These are phyloP conservation scores for Xyliphius kryptos DNA, from an alignment of 2,113 vertebrate genomes.

Conservation along the genomic window DNA sequence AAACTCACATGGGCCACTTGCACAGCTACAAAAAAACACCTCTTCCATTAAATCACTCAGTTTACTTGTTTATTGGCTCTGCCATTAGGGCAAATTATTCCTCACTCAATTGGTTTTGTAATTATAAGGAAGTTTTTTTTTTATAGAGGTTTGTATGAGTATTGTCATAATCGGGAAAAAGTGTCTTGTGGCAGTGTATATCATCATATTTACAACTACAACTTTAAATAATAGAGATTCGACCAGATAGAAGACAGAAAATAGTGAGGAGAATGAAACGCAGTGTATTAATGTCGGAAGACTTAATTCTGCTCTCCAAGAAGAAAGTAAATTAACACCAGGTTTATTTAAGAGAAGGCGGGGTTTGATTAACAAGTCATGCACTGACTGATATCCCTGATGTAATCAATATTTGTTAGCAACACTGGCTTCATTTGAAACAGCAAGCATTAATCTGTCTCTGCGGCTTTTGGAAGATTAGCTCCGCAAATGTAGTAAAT, in stretches of 20 bases:
- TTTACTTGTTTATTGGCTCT: constrained; percentile 51
- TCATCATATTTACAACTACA: too few species aligned
- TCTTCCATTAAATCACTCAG: constrained; percentile 51
- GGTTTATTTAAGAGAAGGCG: constrained; percentile 33
- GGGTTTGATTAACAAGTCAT: constrained; percentile 38
- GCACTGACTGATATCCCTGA: constrained; percentile 38
- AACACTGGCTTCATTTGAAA: constrained; percentile 31
- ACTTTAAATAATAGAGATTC: too few species aligned
- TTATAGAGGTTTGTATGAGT: constrained; percentile 27
- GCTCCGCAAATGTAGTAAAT: constrained; percentile 21
- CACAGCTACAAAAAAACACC: constrained; percentile 39
- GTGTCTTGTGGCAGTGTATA: constrained; percentile 12
- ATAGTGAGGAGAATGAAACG: too few species aligned
- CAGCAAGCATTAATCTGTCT: constrained; percentile 24
- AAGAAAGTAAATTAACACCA: constrained; percentile 34
- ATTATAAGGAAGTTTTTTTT: constrained; percentile 47
- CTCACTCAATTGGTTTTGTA: constrained; percentile 53
- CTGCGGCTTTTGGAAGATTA: constrained; percentile 29
- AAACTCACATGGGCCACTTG: constrained; percentile 43
- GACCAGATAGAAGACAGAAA: too few species aligned
- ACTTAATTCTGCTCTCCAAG: constrained; percentile 18
- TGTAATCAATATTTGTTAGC: constrained; percentile 43
- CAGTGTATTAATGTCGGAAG: constrained; percentile 31
- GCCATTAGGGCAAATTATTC: constrained; percentile 55
- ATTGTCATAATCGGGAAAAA: constrained; percentile 30